Evolutionary conservation across 2,888 invertebrate genomes (phyloP).

Genomic region (Callinectes sapidus): DNA sequence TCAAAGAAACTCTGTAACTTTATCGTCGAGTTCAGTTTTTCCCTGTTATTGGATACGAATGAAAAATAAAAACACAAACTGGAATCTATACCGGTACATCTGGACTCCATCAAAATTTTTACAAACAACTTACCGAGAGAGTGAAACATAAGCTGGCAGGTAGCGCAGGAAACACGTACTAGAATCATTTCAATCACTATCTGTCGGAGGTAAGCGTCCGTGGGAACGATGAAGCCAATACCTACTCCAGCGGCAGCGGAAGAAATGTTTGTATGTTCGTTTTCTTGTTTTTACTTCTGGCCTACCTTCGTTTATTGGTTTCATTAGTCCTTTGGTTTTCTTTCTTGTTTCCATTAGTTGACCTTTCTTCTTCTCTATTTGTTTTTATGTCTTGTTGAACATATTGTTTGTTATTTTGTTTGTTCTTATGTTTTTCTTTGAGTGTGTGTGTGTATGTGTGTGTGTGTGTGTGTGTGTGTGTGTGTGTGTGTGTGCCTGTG

Average conservation of each 20-base stretch:
- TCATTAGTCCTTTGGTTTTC: no score
- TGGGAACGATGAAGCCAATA: neutral
- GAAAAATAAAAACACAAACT: neutral
- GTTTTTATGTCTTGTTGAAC: no score
- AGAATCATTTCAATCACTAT: neutral
- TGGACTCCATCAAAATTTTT: neutral
- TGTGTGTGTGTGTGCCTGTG: neutral
- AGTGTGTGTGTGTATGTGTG: no score
- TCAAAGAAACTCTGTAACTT: neutral
- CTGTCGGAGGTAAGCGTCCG: neutral
- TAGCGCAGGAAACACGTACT: neutral
- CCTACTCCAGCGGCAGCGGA: neutral
- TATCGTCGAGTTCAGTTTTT: neutral
- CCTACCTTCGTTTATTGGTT: no score
- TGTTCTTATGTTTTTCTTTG: no score
- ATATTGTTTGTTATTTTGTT: no score
- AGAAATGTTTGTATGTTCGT: neutral
- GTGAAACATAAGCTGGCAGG: neutral
- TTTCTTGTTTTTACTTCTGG: no score
- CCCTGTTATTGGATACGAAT: neutral
- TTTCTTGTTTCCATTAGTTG: no score
- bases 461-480: neutral
- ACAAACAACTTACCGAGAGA: neutral
- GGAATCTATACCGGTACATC: neutral
- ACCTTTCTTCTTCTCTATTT: no score